Evolutionary conservation across 2,888 invertebrate genomes (phyloP).

Genomic region (Dicyrtoma fusca): DNA sequence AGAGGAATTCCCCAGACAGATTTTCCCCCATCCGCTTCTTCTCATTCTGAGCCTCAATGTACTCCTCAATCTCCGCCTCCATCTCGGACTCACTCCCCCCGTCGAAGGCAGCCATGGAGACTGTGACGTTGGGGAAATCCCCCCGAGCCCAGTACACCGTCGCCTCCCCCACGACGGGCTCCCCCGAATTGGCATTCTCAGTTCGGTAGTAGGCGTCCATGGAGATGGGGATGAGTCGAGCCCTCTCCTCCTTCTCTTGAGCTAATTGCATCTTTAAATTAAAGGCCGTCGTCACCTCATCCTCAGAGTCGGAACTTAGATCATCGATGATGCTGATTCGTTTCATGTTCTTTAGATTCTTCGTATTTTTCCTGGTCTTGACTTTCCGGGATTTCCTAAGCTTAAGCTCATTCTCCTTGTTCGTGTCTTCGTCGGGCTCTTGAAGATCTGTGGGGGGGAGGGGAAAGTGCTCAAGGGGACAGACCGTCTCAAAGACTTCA

Average conservation of each 20-base stretch:
- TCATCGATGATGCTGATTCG: not conserved
- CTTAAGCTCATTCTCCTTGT: not conserved
- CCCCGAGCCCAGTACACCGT: conserved; percentile 20
- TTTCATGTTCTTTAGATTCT: not conserved
- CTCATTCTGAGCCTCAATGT: conserved; percentile 26
- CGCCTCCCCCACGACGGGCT: conserved; percentile 4
- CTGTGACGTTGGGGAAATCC: conserved; percentile 7
- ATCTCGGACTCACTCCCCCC: conserved; percentile 27
- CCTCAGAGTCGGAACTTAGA: not conserved
- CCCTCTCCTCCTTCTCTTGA: too few species aligned
- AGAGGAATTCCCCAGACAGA: conserved; percentile 31
- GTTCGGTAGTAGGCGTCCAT: conserved; percentile 31
- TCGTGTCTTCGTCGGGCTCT: too few species aligned
- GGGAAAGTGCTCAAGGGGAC: conserved; percentile 19
- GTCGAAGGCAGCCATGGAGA: not conserved
- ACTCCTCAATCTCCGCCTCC: conserved; percentile 30
- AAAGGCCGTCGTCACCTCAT: conserved; percentile 10
- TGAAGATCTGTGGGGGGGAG: too few species aligned
- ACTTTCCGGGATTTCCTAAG: not conserved
- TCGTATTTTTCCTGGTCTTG: conserved; percentile 18
- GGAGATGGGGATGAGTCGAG: conserved; percentile 3
- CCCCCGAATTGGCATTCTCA: conserved; percentile 15
- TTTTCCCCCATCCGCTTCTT: conserved; percentile 12
- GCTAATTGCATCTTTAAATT: not conserved
- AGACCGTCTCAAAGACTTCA: conserved; percentile 28